Evolutionary conservation across 2,888 invertebrate species (phyloP).

Genomic region (Cremastobaeus sp.): DNA sequence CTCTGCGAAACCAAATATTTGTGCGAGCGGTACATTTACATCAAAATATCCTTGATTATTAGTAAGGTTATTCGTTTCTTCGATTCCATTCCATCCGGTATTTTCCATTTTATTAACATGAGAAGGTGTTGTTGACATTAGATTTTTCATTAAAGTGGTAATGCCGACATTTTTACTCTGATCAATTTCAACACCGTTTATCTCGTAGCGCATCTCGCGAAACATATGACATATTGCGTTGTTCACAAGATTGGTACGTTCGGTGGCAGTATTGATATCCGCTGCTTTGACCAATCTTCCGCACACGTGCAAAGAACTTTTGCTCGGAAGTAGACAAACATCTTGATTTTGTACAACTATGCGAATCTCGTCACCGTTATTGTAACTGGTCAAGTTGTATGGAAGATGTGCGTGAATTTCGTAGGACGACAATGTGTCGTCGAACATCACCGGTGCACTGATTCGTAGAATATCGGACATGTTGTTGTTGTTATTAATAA

Average conservation of each 20-base stretch:
- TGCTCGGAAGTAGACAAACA: conserved; percentile 39
- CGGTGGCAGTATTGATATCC: conserved; percentile 7
- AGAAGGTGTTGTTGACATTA: not conserved
- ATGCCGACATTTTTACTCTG: conserved; percentile 27
- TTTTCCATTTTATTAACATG: not conserved
- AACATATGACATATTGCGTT: conserved; percentile 67
- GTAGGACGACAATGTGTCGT: conserved; percentile 48
- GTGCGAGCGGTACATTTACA: not conserved
- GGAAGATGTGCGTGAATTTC: conserved; percentile 45
- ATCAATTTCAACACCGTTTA: conserved; percentile 71
- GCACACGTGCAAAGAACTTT: conserved; percentile 42
- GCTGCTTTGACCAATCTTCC: not conserved
- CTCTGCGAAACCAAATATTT: not conserved
- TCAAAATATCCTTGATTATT: not conserved
- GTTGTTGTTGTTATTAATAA: no score
- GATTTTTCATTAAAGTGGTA: conserved; percentile 58
- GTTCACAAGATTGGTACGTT: conserved; percentile 29
- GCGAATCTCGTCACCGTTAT: conserved; percentile 57
- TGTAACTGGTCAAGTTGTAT: conserved; percentile 39
- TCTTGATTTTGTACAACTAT: conserved; percentile 47
- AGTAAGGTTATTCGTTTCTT: not conserved
- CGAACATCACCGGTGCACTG: conserved; percentile 17
- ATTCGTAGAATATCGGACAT: not conserved
- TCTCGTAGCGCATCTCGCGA: conserved; percentile 49
- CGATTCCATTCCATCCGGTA: not conserved